A percentile compares a stretch with the other conserved stretches of the same genome.
Evolutionary conservation across 2,113 vertebrate genomes (phyloP).

Genomic region (Equus quagga): DNA sequence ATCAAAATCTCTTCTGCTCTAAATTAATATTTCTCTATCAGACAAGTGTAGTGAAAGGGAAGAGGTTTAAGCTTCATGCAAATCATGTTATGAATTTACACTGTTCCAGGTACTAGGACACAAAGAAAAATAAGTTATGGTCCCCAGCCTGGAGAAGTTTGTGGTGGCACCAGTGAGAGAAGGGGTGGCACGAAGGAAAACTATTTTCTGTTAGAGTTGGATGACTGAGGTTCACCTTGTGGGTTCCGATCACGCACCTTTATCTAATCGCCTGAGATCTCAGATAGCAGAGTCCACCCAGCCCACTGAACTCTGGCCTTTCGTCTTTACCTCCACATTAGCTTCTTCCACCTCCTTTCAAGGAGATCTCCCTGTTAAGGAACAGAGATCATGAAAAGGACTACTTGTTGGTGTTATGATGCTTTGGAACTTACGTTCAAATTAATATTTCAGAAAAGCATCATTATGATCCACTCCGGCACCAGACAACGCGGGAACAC

Average conservation of each 20-base stretch:
- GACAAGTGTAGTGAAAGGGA: not conserved
- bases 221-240: not conserved
- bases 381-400: not conserved
- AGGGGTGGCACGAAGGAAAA: not conserved
- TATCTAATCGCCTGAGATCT: slow-evolving; percentile 58
- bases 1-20: not conserved
- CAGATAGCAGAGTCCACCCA: slow-evolving; percentile 16
- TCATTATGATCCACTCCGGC: too few species aligned
- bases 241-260: not conserved
- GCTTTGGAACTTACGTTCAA: not conserved
- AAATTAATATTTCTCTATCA: not conserved
- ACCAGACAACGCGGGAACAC: not conserved
- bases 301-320: slow-evolving; percentile 24
- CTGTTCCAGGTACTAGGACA: not conserved
- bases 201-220: not conserved
- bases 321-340: not conserved
- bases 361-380: not conserved
- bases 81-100: not conserved
- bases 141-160: not conserved
- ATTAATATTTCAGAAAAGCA: not conserved
- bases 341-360: not conserved
- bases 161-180: too few species aligned
- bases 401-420: not conserved
- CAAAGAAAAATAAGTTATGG: not conserved
- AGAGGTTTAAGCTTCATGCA: not conserved